phyloP scores from a whole-genome alignment of 2,113 vertebrate species.

The Brachyhypopomus gauderio region DNA sequence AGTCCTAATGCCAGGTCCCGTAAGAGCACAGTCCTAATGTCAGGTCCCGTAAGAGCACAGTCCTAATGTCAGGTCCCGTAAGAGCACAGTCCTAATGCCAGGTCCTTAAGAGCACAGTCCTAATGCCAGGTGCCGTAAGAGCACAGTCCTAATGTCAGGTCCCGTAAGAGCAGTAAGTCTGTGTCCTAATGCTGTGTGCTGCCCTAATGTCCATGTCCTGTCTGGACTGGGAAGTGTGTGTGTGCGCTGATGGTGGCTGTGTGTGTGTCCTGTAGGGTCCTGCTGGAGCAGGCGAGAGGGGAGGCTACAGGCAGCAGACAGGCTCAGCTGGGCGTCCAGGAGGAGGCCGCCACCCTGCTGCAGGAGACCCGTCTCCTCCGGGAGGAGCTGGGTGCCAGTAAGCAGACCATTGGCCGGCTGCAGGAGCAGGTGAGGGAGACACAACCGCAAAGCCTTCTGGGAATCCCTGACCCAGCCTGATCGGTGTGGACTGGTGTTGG shows the following conservation, averaged over 20 bases:
- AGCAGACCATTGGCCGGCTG: conserved; percentile 51
- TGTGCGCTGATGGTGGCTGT: too few relatives aligned
- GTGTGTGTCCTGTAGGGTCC: conserved; percentile 56
- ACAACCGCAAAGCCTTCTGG: conserved; percentile 58
- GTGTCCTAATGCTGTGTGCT: too few relatives aligned
- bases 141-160: too few relatives aligned
- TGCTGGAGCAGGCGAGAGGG: conserved; percentile 51
- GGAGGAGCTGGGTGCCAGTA: conserved; percentile 56
- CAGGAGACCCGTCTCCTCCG: conserved; percentile 54
- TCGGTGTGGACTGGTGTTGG: conserved; percentile 46
- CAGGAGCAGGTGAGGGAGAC: conserved; percentile 67
- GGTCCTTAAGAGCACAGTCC: too few relatives aligned
- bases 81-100: too few relatives aligned
- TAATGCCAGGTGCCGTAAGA: too few relatives aligned
- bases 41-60: neutral
- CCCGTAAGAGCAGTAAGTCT: too few relatives aligned
- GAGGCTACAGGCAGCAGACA: conserved; percentile 60
- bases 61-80: neutral
- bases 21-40: too few relatives aligned
- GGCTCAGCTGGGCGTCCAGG: conserved; percentile 57
- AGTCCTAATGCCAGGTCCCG: too few relatives aligned
- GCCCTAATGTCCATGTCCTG: too few relatives aligned
- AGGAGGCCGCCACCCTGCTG: conserved; percentile 61
- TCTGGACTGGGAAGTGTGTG: neutral
- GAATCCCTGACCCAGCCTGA: conserved; percentile 65